These are phyloP conservation scores for Muscicapa striata DNA, from an alignment of 2,797 vertebrate genomes.

Conservation along the genomic window DNA sequence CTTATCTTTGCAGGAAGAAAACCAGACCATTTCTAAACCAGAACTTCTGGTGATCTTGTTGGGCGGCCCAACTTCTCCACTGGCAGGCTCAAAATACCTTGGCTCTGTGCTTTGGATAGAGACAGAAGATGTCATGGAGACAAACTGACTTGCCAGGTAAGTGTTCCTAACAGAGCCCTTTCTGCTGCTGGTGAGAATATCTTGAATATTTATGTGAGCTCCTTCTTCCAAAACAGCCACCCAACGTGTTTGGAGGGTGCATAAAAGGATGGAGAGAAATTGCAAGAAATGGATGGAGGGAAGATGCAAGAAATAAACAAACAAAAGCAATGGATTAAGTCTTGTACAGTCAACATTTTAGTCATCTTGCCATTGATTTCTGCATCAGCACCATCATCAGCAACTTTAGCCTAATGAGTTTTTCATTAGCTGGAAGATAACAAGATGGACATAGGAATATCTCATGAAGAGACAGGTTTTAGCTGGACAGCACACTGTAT, in stretches of 20 bases:
- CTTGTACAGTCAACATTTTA: background rate
- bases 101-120: background rate
- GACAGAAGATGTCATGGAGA: background rate
- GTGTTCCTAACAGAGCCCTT: background rate
- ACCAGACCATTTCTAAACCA: background rate
- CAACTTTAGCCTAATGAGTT: background rate
- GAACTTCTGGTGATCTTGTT: slow-evolving; percentile 21
- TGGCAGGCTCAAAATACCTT: background rate
- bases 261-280: background rate
- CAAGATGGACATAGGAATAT: background rate
- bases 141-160: slow-evolving; percentile 4
- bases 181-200: background rate
- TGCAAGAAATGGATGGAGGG: background rate
- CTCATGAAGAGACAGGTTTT: background rate
- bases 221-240: background rate
- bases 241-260: background rate
- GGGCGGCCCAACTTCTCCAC: background rate
- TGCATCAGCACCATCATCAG: background rate
- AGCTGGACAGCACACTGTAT: background rate
- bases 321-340: background rate
- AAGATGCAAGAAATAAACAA: background rate
- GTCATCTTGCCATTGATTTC: background rate
- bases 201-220: background rate
- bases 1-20: slow-evolving; percentile 34
- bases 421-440: background rate